These are phyloP conservation scores for Stichopus chloronotus DNA, from an alignment of 35 echinoderm and acorn worm genomes.

Conservation along the genomic window DNA sequence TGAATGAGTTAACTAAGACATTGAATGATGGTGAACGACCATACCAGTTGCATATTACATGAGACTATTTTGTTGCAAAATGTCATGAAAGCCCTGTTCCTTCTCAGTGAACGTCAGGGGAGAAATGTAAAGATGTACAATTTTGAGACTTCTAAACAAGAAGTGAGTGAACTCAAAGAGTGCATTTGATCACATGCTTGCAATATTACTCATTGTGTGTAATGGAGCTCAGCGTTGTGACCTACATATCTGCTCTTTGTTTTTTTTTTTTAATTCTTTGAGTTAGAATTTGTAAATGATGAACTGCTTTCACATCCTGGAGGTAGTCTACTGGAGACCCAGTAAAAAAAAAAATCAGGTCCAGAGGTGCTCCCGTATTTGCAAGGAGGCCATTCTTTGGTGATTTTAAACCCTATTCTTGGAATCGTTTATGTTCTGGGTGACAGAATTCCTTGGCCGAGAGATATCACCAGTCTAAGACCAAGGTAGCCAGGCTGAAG, in stretches of 20 bases:
- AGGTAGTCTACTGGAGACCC: not conserved
- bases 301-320: not conserved
- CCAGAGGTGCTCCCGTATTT: not conserved
- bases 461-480: conserved; percentile 5
- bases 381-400: not conserved
- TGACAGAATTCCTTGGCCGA: not conserved
- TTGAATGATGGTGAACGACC: too few species aligned
- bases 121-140: too few species aligned
- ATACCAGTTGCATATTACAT: too few species aligned
- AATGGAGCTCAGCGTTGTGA: too few species aligned
- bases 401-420: not conserved
- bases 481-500: conserved; percentile 31
- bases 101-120: too few species aligned
- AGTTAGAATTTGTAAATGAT: not conserved
- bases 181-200: too few species aligned
- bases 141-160: too few species aligned
- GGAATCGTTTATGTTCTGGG: not conserved
- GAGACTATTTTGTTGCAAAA: too few species aligned
- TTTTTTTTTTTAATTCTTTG: not conserved
- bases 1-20: too few species aligned
- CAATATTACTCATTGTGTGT: too few species aligned
- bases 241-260: not conserved
- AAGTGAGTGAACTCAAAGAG: too few species aligned
- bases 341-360: not conserved
- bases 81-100: too few species aligned